Conservation (phyloP, 2,888 invertebrate species). For the Tipula vernalis region DNA sequence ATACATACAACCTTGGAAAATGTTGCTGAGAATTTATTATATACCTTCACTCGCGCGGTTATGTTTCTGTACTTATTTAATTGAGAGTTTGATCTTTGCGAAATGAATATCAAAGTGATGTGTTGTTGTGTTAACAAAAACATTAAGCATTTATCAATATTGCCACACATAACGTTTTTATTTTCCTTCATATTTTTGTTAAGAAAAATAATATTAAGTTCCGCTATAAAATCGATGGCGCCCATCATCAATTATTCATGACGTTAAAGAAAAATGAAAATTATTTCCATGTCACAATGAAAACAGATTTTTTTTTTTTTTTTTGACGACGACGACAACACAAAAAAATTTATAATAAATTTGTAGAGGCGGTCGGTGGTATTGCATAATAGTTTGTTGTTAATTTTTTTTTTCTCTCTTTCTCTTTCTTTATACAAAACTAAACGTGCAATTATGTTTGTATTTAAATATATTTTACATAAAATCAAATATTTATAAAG, state of each 20-base stretch:
- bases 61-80: background rate
- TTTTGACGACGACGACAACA: background rate
- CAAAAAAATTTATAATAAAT: background rate
- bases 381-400: background rate
- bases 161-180: background rate
- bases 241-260: constrained; percentile 6
- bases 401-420: background rate
- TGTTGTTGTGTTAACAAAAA: background rate
- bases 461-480: background rate
- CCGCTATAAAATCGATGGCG: background rate
- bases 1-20: background rate
- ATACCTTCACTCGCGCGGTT: background rate
- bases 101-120: background rate
- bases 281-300: background rate
- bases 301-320: background rate
- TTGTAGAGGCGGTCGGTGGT: background rate
- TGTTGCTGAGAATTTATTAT: background rate
- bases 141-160: background rate
- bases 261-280: background rate
- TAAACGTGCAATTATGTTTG: background rate
- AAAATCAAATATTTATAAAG: background rate
- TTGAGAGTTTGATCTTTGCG: background rate
- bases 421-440: background rate
- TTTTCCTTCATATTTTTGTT: background rate
- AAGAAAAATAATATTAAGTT: background rate